Base-by-base conservation (phyloP, 1,140 invertebrate species). In the Trichomalopsis sarcophagae region DNA sequence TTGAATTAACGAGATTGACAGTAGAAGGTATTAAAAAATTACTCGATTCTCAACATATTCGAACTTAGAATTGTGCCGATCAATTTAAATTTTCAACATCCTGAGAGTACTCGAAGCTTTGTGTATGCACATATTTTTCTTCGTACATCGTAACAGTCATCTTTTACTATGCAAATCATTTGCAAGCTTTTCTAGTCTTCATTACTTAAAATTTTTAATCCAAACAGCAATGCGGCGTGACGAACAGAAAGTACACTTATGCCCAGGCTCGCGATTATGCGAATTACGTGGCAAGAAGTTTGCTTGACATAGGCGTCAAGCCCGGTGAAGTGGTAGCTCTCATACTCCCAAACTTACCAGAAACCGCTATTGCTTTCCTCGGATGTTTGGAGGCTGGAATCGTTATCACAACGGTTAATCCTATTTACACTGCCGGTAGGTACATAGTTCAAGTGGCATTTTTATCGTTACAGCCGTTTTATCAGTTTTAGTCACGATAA, bases 381-480 rank as follows among this genome's bases (percentile, higher is more conserved):
- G 97, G 96, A 2, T 94, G 94, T 75, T 89, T 96, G 2, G 94
- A 95, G 87, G 95, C 96, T 30, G 97, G 97, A 0, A 93, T 96
- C 0, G 89, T 95, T 11, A 94, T 96, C 1, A 97, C 97, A 11
- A 96, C 97, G 1, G 93, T 97, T 0, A 98, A 98, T 93, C 96
- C 97, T 2, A 90, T 95, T 62, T 98, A 97, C 89, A 98, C 96
- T 9, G 87, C 95, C 89, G 95, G 97, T 98, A 92, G 68, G n/a
- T 47, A 44, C 73, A 62, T 17, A 76, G 17, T 23, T 89, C 82
- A 75, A 76, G 33, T n/a, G 13, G 13, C 33, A 11, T 75, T 36
- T 40, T 75, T 75, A 36, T 75, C 36, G 14, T 33, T 77, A 2
- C 14, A 23, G 27, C 44, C 2, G 23, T 17, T 79, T 79, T n/a